Percentiles rank a stretch among this genome's conserved stretches.
Conservation (phyloP, 23 tunicate species). For the Botrylloides violaceus region DNA sequence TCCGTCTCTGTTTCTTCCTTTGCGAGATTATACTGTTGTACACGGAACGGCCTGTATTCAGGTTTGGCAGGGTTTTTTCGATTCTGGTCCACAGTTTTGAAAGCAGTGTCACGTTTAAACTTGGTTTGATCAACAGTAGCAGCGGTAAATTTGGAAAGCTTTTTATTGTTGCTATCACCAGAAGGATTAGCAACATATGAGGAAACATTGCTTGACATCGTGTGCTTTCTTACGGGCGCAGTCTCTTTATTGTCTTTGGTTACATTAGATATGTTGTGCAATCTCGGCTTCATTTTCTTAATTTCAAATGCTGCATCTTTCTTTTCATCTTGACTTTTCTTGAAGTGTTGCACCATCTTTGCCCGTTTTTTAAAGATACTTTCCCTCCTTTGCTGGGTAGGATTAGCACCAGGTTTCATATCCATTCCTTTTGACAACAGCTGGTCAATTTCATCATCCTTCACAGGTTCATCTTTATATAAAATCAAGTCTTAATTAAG, state of each 20-base stretch:
- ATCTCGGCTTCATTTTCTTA: neutral
- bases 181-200: neutral
- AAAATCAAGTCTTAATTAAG: neutral
- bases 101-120: neutral
- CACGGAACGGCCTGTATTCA: neutral
- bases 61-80: neutral
- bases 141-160: neutral
- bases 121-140: neutral
- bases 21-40: conserved; percentile 1
- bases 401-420: neutral
- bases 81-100: too few relatives aligned
- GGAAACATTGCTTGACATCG: neutral
- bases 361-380: conserved; percentile 5
- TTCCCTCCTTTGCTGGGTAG: neutral
- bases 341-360: neutral
- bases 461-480: neutral
- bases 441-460: conserved; percentile 22
- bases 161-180: neutral
- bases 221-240: too few relatives aligned
- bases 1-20: neutral
- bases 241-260: neutral
- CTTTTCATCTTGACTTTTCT: conserved; percentile 12
- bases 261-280: neutral
- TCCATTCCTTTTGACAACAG: conserved; percentile 13
- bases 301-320: neutral